Evolutionary conservation across 2,113 vertebrate species (phyloP).

Genomic region (Hoplias malabaricus): DNA sequence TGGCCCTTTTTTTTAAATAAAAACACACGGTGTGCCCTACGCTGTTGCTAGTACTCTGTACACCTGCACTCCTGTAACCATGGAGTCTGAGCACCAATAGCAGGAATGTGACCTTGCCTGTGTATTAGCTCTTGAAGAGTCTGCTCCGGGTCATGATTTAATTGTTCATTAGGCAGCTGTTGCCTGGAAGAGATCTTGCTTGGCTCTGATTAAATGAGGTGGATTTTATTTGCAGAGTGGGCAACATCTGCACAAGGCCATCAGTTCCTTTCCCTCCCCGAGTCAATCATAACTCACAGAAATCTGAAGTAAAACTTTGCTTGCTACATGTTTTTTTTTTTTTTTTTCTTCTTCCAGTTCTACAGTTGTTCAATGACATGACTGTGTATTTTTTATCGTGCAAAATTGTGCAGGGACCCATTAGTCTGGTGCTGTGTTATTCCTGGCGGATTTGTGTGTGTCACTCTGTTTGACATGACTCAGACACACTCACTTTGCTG

Average conservation of each 20-base stretch:
- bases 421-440: constrained; percentile 20
- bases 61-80: no score
- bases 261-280: not conserved
- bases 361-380: not conserved
- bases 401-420: constrained; percentile 37
- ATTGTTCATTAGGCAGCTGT: constrained; percentile 38
- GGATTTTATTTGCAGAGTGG: constrained; percentile 3
- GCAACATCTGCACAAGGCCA: constrained; percentile 31
- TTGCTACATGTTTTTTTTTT: not conserved
- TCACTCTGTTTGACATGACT: constrained; percentile 16
- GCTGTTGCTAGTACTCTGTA: no score
- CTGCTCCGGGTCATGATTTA: not conserved
- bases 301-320: not conserved
- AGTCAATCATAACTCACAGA: constrained; percentile 13
- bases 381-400: not conserved
- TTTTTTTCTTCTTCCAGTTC: no score
- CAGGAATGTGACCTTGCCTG: not conserved
- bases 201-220: constrained; percentile 39
- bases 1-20: no score
- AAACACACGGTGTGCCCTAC: no score
- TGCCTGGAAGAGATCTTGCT: constrained; percentile 1
- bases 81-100: no score
- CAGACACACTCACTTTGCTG: constrained; percentile 34
- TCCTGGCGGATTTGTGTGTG: constrained; percentile 13
- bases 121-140: not conserved